A percentile compares a stretch with the other conserved stretches of the same genome.
phyloP scores from a whole-genome alignment of 2,888 invertebrate species.

The Dicyrtoma fusca region DNA sequence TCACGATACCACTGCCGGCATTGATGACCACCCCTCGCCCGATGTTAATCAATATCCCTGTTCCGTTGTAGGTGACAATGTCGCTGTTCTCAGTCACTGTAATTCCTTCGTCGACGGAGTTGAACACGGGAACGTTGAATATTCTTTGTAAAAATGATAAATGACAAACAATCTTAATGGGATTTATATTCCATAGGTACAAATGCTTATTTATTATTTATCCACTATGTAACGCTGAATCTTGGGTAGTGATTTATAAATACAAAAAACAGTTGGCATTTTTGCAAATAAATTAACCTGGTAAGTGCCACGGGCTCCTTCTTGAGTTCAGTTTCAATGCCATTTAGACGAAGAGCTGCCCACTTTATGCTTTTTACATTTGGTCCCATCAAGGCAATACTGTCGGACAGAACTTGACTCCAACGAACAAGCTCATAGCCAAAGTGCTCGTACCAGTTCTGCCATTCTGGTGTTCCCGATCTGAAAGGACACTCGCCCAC shows the following conservation, averaged over 20 bases:
- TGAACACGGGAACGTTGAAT: neutral
- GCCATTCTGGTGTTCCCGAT: neutral
- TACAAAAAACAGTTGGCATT: no score
- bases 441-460: slow-evolving; percentile 11
- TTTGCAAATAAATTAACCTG: no score
- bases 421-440: slow-evolving; percentile 1
- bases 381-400: neutral
- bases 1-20: slow-evolving; percentile 1
- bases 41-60: neutral
- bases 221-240: no score
- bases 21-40: slow-evolving; percentile 14
- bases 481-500: neutral
- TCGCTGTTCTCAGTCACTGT: neutral
- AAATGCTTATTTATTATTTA: no score
- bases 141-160: neutral
- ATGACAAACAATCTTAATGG: neutral
- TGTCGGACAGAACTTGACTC: neutral
- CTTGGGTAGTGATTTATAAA: no score
- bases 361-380: neutral
- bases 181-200: no score
- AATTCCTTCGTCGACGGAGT: slow-evolving; percentile 1
- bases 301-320: neutral
- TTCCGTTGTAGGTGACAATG: slow-evolving; percentile 8
- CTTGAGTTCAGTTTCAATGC: neutral
- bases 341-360: neutral